A percentile compares a stretch with the other conserved stretches of the same genome.
These are phyloP conservation scores for Pyrocoelia pectoralis DNA, from an alignment of 2,888 invertebrate genomes.

Conservation along the genomic window DNA sequence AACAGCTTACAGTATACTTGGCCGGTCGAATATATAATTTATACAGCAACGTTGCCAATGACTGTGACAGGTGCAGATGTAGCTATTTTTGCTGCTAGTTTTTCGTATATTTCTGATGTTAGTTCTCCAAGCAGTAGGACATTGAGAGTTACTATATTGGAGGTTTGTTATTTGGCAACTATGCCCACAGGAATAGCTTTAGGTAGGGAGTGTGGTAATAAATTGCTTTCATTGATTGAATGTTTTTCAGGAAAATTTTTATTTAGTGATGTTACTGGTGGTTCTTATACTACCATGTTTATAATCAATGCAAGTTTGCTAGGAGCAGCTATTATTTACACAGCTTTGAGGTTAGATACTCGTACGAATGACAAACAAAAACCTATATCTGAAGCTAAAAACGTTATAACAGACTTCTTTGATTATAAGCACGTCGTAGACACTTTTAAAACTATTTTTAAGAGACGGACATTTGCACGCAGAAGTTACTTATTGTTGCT, in stretches of 20 bases:
- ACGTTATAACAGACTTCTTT: slow-evolving; percentile 74
- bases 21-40: slow-evolving; percentile 79
- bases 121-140: slow-evolving; percentile 75
- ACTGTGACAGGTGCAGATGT: slow-evolving; percentile 81
- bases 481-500: slow-evolving; percentile 73
- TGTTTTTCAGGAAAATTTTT: slow-evolving; percentile 50
- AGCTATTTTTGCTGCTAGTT: slow-evolving; percentile 81
- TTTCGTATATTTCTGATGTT: slow-evolving; percentile 83
- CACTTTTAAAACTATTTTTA: slow-evolving; percentile 69
- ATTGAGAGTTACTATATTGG: slow-evolving; percentile 80
- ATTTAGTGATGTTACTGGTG: slow-evolving; percentile 66
- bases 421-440: slow-evolving; percentile 72
- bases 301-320: slow-evolving; percentile 72
- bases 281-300: slow-evolving; percentile 79
- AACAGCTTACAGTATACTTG: slow-evolving; percentile 68
- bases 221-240: not conserved
- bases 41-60: slow-evolving; percentile 78
- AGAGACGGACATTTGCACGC: slow-evolving; percentile 65
- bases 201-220: slow-evolving; percentile 60
- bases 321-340: slow-evolving; percentile 69
- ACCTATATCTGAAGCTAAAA: slow-evolving; percentile 65
- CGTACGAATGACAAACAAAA: slow-evolving; percentile 72
- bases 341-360: slow-evolving; percentile 72
- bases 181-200: slow-evolving; percentile 84
- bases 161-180: slow-evolving; percentile 81